Evolutionary conservation across 2,797 vertebrate species (phyloP), one percentile per base, ranked within the genome.

Genomic region (Delichon dasypus): DNA sequence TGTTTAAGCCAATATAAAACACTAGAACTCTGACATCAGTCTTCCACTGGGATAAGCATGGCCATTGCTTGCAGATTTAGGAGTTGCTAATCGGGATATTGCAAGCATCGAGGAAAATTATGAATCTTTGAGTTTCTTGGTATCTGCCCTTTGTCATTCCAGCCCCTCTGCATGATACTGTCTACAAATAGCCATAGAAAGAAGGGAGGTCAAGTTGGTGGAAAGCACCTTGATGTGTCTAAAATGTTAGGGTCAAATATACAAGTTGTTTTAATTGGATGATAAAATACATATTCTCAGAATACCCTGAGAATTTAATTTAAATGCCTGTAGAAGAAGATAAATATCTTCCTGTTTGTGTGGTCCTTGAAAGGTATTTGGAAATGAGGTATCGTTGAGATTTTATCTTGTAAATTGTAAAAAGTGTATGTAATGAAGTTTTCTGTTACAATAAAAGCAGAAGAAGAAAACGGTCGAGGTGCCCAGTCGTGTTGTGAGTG

Each of bases 401-500:
- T 70, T 86, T 81, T 62, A 64, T 23, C n/a, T 34, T 54, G 40
- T 34, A 30, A 81, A 57, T 4, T 61, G 29, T 64, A 42, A 84
- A 92, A 89, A 62, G 14, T 4, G 2, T 34, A 25, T n/a, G 15
- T 96, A 92, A 97, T 67, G 14, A 92, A 78, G 26, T 88, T 95
- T 86, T 95, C 58, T 96, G 47, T 92, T 89, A 47, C 34, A 65
- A 89, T 55, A 78, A 88, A 96, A 89, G 80, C 98, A 99, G 99
- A 97, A 98, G 95, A 99, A 99, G 97, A 98, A 95, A 54, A 88
- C 92, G 10, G 98, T 97, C 84, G 98, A 99, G 50, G 97, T 97
- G 18, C 98, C 98, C 81, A 98, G 98, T 88, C 98, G 98, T 16
- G 98, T 98, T 96, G 98, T 98, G 98, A 99, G 98, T 45, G 98